Evolutionary conservation across 64 coral and sea anemone species (phyloP).

Genomic region (Platygyra sinensis): DNA sequence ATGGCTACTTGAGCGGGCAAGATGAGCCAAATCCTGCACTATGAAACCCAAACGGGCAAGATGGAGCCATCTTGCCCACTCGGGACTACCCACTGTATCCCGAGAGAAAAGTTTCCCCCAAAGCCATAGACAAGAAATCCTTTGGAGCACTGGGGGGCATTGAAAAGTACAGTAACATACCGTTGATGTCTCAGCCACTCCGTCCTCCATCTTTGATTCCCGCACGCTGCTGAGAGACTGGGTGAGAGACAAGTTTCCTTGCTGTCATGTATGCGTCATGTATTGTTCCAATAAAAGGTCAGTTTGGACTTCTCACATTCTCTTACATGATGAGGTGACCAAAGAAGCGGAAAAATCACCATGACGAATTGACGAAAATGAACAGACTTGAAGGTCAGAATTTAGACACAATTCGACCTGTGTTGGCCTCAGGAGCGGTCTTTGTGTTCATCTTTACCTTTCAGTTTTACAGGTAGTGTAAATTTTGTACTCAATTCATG

Average conservation of each 20-base stretch:
- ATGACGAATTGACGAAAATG: background rate
- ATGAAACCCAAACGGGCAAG: too few relatives aligned
- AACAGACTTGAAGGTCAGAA: slow-evolving; percentile 15
- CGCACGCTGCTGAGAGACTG: background rate
- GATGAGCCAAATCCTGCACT: too few relatives aligned
- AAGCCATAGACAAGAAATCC: background rate
- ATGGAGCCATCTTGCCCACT: too few relatives aligned
- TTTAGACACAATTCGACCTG: slow-evolving; percentile 48
- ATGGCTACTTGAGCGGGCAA: too few relatives aligned
- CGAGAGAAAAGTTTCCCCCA: too few relatives aligned
- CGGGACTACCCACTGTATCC: too few relatives aligned
- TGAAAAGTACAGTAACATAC: background rate
- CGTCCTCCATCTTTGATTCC: slow-evolving; percentile 33
- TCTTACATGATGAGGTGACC: background rate
- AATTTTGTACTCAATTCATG: background rate
- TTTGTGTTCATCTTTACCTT: slow-evolving; percentile 70
- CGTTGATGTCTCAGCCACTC: background rate
- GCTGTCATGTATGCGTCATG: background rate
- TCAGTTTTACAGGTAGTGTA: slow-evolving; percentile 63
- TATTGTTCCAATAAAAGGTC: background rate
- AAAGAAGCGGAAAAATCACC: background rate
- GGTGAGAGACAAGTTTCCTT: background rate
- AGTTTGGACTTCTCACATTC: background rate
- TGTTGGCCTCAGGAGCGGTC: slow-evolving; percentile 57
- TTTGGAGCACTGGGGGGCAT: background rate